Evolutionary conservation across 2,888 invertebrate genomes (phyloP).

Genomic region (Xestia xanthographa): DNA sequence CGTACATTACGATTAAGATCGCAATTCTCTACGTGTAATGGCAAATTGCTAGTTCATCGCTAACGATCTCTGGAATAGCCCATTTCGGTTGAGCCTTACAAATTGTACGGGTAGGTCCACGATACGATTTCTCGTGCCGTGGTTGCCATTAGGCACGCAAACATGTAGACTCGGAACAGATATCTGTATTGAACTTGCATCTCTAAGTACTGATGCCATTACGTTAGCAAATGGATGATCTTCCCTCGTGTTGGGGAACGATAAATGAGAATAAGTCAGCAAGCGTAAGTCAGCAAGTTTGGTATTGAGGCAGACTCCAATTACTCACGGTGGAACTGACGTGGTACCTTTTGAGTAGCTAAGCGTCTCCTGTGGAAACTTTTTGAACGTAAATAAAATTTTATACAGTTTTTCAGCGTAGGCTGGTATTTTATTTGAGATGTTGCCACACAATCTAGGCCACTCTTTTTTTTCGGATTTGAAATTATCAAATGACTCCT

Average conservation of each 20-base stretch:
- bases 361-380: not conserved
- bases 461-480: too few species aligned
- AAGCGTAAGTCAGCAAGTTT: not conserved
- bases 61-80: slow-evolving; percentile 60
- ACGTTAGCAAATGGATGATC: slow-evolving; percentile 39
- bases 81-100: slow-evolving; percentile 63
- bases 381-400: not conserved
- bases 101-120: slow-evolving; percentile 51
- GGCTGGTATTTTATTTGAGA: not conserved
- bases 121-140: slow-evolving; percentile 54
- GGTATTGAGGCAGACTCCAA: not conserved
- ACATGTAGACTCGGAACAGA: slow-evolving; percentile 29
- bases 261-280: slow-evolving; percentile 7
- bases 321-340: not conserved
- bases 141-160: slow-evolving; percentile 57
- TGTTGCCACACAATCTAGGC: not conserved
- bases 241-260: slow-evolving; percentile 12
- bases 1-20: slow-evolving; percentile 59
- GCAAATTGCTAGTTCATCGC: slow-evolving; percentile 60
- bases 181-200: slow-evolving; percentile 51
- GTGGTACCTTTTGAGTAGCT: not conserved
- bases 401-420: not conserved
- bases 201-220: slow-evolving; percentile 34
- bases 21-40: slow-evolving; percentile 59
- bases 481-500: too few species aligned